Conservation (phyloP, 2,888 invertebrate species). For the Acanthoscelides obtectus region DNA sequence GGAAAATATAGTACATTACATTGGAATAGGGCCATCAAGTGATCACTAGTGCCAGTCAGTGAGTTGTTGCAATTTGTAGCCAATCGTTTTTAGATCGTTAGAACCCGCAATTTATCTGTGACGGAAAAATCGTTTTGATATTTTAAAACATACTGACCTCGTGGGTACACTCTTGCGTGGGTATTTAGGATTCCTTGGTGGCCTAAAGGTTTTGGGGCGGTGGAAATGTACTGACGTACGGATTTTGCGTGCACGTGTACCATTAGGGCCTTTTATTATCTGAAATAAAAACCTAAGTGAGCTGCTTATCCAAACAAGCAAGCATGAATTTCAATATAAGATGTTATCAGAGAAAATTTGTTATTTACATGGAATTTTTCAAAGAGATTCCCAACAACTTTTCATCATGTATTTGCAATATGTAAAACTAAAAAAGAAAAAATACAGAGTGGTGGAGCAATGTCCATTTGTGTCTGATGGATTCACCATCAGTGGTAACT, state of each 20-base stretch:
- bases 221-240: constrained; percentile 95
- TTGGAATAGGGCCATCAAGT: too few relatives aligned
- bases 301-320: neutral
- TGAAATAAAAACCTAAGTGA: constrained; percentile 42
- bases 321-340: neutral
- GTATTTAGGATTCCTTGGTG: constrained; percentile 90
- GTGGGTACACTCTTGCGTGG: constrained; percentile 71
- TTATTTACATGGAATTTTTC: constrained; percentile 2
- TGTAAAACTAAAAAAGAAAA: neutral
- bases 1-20: too few relatives aligned
- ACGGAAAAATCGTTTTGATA: too few relatives aligned
- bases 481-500: too few relatives aligned
- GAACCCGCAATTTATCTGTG: too few relatives aligned
- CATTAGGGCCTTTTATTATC: constrained; percentile 89
- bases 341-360: neutral
- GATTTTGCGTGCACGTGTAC: constrained; percentile 82
- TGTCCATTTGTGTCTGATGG: too few relatives aligned
- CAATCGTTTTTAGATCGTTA: too few relatives aligned
- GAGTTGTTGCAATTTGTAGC: too few relatives aligned
- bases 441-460: too few relatives aligned
- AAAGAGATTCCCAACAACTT: constrained; percentile 6
- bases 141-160: constrained; percentile 1
- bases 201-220: constrained; percentile 87
- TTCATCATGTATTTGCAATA: constrained; percentile 11
- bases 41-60: too few relatives aligned